Conservation (phyloP, 2,113 vertebrate genomes). For the Gambusia affinis region DNA sequence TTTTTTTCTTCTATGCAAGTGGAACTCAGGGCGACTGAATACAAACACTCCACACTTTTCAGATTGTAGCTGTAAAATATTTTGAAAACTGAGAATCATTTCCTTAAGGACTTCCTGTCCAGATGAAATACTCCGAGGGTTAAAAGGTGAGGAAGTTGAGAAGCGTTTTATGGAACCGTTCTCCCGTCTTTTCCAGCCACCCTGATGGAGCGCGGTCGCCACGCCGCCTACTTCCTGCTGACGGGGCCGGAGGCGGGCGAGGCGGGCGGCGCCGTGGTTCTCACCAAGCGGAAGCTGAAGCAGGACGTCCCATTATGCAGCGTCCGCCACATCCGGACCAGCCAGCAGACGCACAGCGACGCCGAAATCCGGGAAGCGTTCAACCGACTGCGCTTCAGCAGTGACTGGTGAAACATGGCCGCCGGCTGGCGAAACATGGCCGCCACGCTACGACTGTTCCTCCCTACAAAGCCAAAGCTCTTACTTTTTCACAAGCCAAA, state of each 20-base stretch:
- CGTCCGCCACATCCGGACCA: constrained; percentile 72
- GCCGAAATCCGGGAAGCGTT: constrained; percentile 84
- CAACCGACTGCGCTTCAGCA: constrained; percentile 86
- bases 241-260: constrained; percentile 67
- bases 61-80: not conserved
- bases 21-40: too few species aligned
- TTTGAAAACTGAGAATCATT: not conserved
- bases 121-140: not conserved
- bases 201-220: constrained; percentile 88
- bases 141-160: not conserved
- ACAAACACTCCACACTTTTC: too few species aligned
- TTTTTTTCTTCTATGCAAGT: too few species aligned
- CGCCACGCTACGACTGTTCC: not conserved
- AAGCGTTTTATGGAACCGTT: not conserved
- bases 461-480: constrained; percentile 34
- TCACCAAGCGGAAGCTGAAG: constrained; percentile 89
- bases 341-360: constrained; percentile 49
- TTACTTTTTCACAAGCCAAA: constrained; percentile 26
- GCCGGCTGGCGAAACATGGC: not conserved
- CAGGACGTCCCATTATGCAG: constrained; percentile 76
- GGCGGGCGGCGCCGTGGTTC: constrained; percentile 68
- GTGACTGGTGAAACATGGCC: constrained; percentile 45
- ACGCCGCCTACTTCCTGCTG: constrained; percentile 90
- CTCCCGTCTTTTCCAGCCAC: constrained; percentile 69
- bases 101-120: not conserved